Percentiles rank a stretch among this genome's conserved stretches.
These are phyloP conservation scores for Caenorhabditis remanei DNA, from an alignment of 1,140 invertebrate genomes.

Conservation along the genomic window DNA sequence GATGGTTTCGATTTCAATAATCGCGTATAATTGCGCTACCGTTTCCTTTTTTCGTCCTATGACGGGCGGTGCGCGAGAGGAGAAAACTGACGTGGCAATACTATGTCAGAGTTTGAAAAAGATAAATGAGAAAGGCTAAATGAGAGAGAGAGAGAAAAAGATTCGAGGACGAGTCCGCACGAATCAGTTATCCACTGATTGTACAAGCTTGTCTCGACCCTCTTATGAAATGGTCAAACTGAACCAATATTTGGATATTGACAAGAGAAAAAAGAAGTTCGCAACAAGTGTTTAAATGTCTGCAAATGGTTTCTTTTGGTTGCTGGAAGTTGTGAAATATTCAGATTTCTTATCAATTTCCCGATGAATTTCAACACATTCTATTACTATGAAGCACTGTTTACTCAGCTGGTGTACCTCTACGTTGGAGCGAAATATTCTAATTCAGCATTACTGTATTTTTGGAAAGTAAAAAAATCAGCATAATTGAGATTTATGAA, in stretches of 20 bases:
- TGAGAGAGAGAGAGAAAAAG: constrained; percentile 11
- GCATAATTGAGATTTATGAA: too few relatives aligned
- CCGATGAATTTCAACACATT: too few relatives aligned
- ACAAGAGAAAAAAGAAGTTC: neutral
- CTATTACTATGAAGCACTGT: too few relatives aligned
- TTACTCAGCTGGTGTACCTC: too few relatives aligned
- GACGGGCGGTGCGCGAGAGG: neutral
- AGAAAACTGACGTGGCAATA: constrained; percentile 10
- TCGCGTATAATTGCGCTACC: constrained; percentile 49
- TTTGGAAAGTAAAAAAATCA: too few relatives aligned
- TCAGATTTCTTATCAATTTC: too few relatives aligned
- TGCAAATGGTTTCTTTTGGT: neutral
- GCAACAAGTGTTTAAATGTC: neutral
- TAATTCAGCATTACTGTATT: too few relatives aligned
- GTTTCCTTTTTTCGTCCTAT: neutral
- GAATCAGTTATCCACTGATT: constrained; percentile 34
- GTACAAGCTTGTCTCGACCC: constrained; percentile 49
- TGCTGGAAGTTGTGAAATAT: too few relatives aligned
- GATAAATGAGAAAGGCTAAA: constrained; percentile 19
- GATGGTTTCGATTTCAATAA: constrained; percentile 52
- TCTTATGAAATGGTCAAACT: constrained; percentile 35
- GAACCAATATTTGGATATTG: neutral
- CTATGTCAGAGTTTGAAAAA: neutral
- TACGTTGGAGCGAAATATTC: too few relatives aligned
- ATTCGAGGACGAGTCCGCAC: constrained; percentile 26